These are phyloP conservation scores for Hirudo medicinalis DNA, from an alignment of 1,140 invertebrate species.

Conservation along the genomic window DNA sequence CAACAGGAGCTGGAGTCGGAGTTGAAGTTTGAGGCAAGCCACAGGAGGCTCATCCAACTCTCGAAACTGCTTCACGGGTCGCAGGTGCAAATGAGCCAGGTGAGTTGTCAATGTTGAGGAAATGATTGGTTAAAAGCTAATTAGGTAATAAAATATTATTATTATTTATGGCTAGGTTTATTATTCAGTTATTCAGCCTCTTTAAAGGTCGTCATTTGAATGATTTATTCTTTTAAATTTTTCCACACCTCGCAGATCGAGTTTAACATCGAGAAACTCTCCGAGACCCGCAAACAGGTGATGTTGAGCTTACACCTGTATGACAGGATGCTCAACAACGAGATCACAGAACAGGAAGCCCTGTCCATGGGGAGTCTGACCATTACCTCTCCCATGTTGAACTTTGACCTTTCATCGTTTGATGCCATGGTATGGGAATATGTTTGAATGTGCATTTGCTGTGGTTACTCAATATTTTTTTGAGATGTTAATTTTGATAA, in stretches of 20 bases:
- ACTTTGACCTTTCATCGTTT: constrained; percentile 10
- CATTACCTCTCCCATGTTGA: constrained; percentile 9
- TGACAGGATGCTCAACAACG: constrained; percentile 14
- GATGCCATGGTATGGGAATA: constrained; percentile 10
- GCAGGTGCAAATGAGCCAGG: constrained; percentile 11
- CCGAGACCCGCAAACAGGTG: constrained; percentile 10
- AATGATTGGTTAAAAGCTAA: not conserved
- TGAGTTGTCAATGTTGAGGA: not conserved
- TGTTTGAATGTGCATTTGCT: not conserved
- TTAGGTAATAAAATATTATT: too few species aligned
- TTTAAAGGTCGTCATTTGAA: not conserved
- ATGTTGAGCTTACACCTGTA: constrained; percentile 1
- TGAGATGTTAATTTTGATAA: too few species aligned
- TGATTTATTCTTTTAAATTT: not conserved
- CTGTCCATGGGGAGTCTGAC: not conserved
- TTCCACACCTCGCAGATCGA: not conserved
- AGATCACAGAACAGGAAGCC: constrained; percentile 15
- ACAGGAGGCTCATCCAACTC: constrained; percentile 16
- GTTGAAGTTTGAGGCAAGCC: constrained; percentile 10
- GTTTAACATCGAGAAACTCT: constrained; percentile 14
- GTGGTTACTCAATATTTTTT: too few species aligned
- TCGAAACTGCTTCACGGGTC: constrained; percentile 15
- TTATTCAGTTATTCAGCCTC: not conserved
- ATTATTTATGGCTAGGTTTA: not conserved
- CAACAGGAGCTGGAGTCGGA: constrained; percentile 14